Base-by-base conservation (phyloP, 1,140 invertebrate genomes). In the Sycobia sp. region DNA sequence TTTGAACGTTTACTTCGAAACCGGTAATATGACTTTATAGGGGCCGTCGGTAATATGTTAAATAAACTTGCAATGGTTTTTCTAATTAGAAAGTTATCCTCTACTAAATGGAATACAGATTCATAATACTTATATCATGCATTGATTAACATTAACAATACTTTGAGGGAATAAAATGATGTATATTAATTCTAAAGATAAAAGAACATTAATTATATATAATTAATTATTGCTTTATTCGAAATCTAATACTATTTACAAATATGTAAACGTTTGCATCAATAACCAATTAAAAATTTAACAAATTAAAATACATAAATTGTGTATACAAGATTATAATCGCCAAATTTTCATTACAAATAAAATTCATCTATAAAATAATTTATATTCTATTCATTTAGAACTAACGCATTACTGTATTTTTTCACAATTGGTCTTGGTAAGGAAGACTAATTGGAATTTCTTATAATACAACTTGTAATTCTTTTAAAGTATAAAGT, bases 361-460 rank as follows among this genome's bases (percentile, higher is more conserved):
- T 62, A 54, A 54, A 62, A 34, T 16, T 20, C 55, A 5, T 20
- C n/a, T 44, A n/a, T 29, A 55, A 56, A 56, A 56, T 47, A 27
- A 25, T 53, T 43, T 34, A 41, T 29, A 54, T 44, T 39, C n/a
- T 38, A 59, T 59, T 16, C 8, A 39, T n/a, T 60, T 51, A 39
- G n/a, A 18, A 50, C 47, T 49, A 49, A 39, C 29, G 27, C 18
- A 25, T 34, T 43, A 44, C 32, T 23, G 16, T 27, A 36, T 22
- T 49, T n/a, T n/a, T 20, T 36, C 18, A n/a, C 57, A 7, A 59
- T 41, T 49, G 49, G 16, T 39, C 34, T 59, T 59, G 25, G 5
- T 14, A 27, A 50, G 57, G 57, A 59, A 59, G 57, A 59, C 57
- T 39, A 59, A 39, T 0, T 60, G 47, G 46, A 59, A 59, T 51